phyloP scores from a whole-genome alignment of 1,140 invertebrate genomes.

The Sesamia nonagrioides region DNA sequence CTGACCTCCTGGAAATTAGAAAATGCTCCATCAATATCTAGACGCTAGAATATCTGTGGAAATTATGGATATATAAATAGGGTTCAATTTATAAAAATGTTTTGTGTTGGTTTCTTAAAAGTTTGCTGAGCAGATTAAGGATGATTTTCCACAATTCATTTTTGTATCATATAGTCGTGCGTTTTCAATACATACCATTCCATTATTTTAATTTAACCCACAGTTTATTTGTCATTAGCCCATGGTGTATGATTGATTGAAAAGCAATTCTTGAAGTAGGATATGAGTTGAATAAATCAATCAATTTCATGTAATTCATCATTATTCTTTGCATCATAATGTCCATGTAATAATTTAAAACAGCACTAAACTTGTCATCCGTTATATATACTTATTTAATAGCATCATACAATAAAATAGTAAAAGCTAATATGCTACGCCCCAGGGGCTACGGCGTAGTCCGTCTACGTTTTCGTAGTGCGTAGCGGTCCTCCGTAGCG shows the following conservation, averaged over 20 bases:
- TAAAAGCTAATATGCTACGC: constrained; percentile 35
- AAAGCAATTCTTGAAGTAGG: not conserved
- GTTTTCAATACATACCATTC: constrained; percentile 46
- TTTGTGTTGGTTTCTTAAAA: not conserved
- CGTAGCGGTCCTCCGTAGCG: constrained; percentile 73
- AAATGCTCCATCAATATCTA: not conserved
- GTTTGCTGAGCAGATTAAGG: not conserved
- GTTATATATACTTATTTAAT: constrained; percentile 15
- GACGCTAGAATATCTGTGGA: not conserved
- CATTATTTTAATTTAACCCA: constrained; percentile 29
- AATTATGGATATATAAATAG: not conserved
- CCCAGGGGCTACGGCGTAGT: constrained; percentile 61
- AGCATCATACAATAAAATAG: constrained; percentile 31
- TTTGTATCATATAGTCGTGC: not conserved
- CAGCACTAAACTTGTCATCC: constrained; percentile 22
- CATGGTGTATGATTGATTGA: constrained; percentile 3
- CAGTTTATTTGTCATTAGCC: constrained; percentile 13
- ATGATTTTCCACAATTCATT: not conserved
- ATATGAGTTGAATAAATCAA: constrained; percentile 4
- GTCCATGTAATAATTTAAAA: not conserved
- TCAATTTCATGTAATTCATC: constrained; percentile 11
- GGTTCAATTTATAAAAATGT: not conserved
- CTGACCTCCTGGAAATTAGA: constrained; percentile 92
- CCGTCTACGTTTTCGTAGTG: constrained; percentile 64
- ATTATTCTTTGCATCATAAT: not conserved